Evolutionary conservation across 92 coral and sea anemone genomes (phyloP).

Genomic region (Actinostola sp.): DNA sequence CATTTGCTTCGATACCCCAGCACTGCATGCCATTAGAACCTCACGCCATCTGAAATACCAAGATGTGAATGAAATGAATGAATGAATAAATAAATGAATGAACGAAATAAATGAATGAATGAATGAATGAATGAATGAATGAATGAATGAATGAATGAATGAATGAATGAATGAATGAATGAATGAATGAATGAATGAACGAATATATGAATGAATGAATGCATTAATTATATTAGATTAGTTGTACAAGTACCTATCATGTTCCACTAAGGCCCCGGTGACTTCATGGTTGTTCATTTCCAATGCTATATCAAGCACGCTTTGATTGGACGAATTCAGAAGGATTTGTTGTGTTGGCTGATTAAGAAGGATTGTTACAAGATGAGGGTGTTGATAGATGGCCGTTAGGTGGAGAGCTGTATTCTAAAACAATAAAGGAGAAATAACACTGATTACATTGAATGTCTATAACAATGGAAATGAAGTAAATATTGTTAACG

Average conservation of each 20-base stretch:
- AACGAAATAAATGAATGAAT: no score
- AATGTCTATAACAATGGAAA: not conserved
- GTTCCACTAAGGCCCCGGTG: slow-evolving; percentile 67
- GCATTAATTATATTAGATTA: no score
- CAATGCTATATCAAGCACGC: slow-evolving; percentile 59
- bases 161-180: no score
- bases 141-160: no score
- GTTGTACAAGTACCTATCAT: slow-evolving; percentile 53
- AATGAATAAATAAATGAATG: no score
- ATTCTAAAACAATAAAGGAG: slow-evolving; percentile 38
- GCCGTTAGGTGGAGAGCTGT: slow-evolving; percentile 84
- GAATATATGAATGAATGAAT: no score
- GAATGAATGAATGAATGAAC: no score
- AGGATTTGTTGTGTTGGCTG: slow-evolving; percentile 51
- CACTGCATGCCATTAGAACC: slow-evolving; percentile 47
- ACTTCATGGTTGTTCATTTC: slow-evolving; percentile 45
- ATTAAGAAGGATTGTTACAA: slow-evolving; percentile 59
- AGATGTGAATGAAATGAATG: not conserved
- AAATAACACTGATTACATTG: not conserved
- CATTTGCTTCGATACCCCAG: slow-evolving; percentile 53
- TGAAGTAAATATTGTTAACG: no score
- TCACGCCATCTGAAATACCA: slow-evolving; percentile 66
- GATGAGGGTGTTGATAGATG: slow-evolving; percentile 48
- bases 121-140: no score
- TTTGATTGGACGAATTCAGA: slow-evolving; percentile 62